These are phyloP conservation scores for Psittacula echo DNA, from an alignment of 2,797 vertebrate species.

Conservation along the genomic window DNA sequence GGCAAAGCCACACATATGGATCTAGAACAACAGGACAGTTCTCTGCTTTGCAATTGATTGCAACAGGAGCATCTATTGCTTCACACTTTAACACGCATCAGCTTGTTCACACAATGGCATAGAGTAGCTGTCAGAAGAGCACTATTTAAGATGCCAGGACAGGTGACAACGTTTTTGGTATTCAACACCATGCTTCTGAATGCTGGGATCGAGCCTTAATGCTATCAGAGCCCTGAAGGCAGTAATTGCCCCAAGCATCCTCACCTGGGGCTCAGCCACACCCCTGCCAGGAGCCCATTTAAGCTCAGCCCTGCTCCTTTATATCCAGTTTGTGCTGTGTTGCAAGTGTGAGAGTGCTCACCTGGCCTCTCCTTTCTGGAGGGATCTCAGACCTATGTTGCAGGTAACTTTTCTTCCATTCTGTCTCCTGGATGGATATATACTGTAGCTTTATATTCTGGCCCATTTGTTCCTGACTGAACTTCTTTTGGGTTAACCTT, in stretches of 20 bases:
- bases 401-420: not conserved
- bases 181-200: not conserved
- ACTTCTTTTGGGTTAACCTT: not conserved
- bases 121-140: not conserved
- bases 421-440: not conserved
- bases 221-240: not conserved
- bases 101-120: not conserved
- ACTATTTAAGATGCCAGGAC: not conserved
- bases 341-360: not conserved
- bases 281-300: not conserved
- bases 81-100: not conserved
- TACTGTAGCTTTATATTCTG: not conserved
- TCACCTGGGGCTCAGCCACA: not conserved
- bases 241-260: not conserved
- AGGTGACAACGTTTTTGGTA: not conserved
- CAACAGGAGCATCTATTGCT: not conserved
- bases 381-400: accelerated
- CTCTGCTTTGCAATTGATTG: not conserved
- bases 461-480: not conserved
- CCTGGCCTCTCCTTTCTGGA: not conserved
- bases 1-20: accelerated
- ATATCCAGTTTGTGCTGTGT: not conserved
- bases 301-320: not conserved
- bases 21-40: not conserved
- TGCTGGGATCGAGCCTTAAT: not conserved